Base-by-base conservation (phyloP, 2,113 vertebrate species). In the Brevimyrus niger region DNA sequence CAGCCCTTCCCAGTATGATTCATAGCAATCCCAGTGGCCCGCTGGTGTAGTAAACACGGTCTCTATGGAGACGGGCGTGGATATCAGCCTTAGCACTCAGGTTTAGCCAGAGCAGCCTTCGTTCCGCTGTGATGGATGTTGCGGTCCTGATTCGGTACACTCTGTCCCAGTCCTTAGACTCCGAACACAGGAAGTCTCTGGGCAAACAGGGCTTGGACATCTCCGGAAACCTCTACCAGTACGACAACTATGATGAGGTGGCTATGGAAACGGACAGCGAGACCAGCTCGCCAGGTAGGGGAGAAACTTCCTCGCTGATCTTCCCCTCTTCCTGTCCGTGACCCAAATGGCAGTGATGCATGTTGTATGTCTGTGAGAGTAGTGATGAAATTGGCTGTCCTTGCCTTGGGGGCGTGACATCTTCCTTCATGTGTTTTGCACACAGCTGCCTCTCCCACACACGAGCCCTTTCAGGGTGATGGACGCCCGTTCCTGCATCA, bases 201-300 rank as follows among this genome's bases (percentile, higher is more conserved):
- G 96, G 97, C 84, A 99, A 98, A 87, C 96, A 92, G 1, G 87
- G 96, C 88, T 92, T 96, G 89, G 98, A 99, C 88, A 92, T 94
- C 86, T 96, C 97, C 9, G 98, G 97, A 89, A 96, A 97, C 83
- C 97, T 99, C 87, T 99, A 99, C 95, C 98, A 99, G 83, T 99
- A 99, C 90, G 98, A 99, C 93, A 99, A 99, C 95, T 99, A 99
- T 0, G 98, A 99, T 51, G 98, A 99, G 95, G 98, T 99, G 86
- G 98, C 98, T 47, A 99, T 99, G 98, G 98, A 99, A 91, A 99
- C 98, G 5, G 98, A 99, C 93, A 99, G 98, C 89, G 98, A 99
- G 95, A 95, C 96, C 23, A 95, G 94, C 87, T 99, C 98, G 48
- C 97, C 98, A 96, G 97, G 98, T 99, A 95, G 94, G 94, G 90